Evolutionary conservation across 2,888 invertebrate species (phyloP), one percentile per base, ranked within the genome.

Genomic region (Meloe dianella): DNA sequence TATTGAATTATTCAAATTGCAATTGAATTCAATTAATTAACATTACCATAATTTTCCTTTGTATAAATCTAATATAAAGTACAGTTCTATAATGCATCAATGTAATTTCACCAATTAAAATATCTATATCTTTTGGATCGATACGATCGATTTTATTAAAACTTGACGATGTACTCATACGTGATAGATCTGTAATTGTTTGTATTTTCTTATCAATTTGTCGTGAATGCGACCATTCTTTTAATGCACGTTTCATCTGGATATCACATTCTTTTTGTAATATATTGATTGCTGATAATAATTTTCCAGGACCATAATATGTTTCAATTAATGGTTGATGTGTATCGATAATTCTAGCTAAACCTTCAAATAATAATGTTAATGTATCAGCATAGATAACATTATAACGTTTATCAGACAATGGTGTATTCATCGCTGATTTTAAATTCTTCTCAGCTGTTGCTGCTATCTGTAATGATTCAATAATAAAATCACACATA

Each of bases 271-370:
- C 92, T 69, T 87, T 87, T 79, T 95, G 94, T 58, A 97, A 83
- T 72, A 91, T 89, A 61, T 85, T 86, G 60, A 95, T 86, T 73
- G 95, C 89, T 20, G 88, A 87, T 51, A 93, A 80, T 68, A 96
- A 83, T 72, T 89, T 87, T 1, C 94, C 94, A 20, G 91, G 90
- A 75, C 94, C 95, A 83, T 96, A 97, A 81, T 92, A 95, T 1
- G 93, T 93, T 81, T 96, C 95, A 32, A 97, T 90, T 30, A 96
- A 87, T 0, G 96, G 95, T 77, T 96, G 94, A 83, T 96, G 94
- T 6, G 92, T 89, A 83, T 96, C 95, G 30, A 96, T 87, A 8
- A 94, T 89, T 66, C 92, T 85, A 0, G 95, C 95, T 66, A 96
- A 90, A 30, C 91, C 91, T 82, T 97, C 96, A 81, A 96, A 92